Percentiles rank a stretch among this genome's conserved stretches.
phyloP scores from a whole-genome alignment of 2,888 invertebrate genomes.

The Ectropis crepuscularia region DNA sequence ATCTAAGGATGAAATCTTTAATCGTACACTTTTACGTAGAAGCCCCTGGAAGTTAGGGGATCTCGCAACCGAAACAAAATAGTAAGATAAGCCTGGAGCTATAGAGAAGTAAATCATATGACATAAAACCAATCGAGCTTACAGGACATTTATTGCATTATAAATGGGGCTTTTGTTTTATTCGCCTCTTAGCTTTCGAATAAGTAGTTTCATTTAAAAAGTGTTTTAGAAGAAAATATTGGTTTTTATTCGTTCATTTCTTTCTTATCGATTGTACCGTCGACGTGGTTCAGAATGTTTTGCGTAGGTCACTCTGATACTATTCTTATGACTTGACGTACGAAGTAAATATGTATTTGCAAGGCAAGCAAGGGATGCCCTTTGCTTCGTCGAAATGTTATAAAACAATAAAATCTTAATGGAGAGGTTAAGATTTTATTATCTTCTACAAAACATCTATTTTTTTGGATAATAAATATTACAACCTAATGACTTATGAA shows the following conservation, averaged over 20 bases:
- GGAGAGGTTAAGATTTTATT: no score
- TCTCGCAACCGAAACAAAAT: slow-evolving; percentile 58
- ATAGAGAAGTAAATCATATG: slow-evolving; percentile 64
- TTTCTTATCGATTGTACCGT: no score
- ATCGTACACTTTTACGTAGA: slow-evolving; percentile 73
- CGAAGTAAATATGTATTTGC: no score
- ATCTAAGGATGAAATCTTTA: slow-evolving; percentile 80
- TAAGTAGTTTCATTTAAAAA: background rate
- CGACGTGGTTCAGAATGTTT: background rate
- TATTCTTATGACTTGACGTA: no score
- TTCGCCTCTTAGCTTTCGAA: slow-evolving; percentile 25
- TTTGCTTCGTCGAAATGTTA: no score
- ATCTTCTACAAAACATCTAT: no score
- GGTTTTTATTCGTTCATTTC: background rate
- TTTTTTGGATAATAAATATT: no score
- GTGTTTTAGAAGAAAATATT: background rate
- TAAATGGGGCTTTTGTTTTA: slow-evolving; percentile 40
- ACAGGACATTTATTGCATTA: slow-evolving; percentile 41
- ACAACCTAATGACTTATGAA: no score
- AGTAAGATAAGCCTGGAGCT: slow-evolving; percentile 63
- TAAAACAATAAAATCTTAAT: no score
- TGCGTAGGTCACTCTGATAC: background rate
- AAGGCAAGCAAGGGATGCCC: no score
- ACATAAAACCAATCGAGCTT: slow-evolving; percentile 66
- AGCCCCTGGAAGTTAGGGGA: slow-evolving; percentile 64